Evolutionary conservation across 2,888 invertebrate species (phyloP), one percentile per base, ranked within the genome.

Genomic region (Sicus ferrugineus): DNA sequence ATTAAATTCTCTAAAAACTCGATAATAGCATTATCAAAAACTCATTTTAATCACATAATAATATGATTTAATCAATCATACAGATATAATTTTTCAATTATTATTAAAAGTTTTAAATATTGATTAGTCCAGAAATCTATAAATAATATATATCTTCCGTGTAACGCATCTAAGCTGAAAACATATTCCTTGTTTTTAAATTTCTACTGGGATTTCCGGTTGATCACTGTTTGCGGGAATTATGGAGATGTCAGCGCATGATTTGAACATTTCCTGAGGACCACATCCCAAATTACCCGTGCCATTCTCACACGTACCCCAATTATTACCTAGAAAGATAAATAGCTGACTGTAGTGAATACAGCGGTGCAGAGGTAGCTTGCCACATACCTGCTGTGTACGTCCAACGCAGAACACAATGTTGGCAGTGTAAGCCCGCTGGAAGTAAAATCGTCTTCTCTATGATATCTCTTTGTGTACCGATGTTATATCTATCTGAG

Each of bases 391-490:
- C 28, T 54, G 54, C 23, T 14, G 5, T 11, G 14, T 54, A 89
- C 42, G 86, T 86, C 89, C 89, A 89, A 68, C 88, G 86, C 2
- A 89, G 76, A 0, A 88, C 87, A 75, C 89, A 89, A 54, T 87
- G 87, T 0, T 85, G 73, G 76, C 89, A 89, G n/a, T 77, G 84
- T n/a, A 89, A 63, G 2, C 79, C 81, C 2, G 76, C 28, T 0
- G 89, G 89, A 14, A 89, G 79, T 21, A 77, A 38, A 5, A 84
- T 71, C 1, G 72, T 72, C 2, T 79, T 74, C 54, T 77, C 74
- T 52, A 81, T 82, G 42, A 73, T 73, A 4, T 83, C 84, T 0
- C 67, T 69, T 2, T 69, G 54, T 11, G 69, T 73, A 7, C 75
- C 74, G 56, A 82, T 75, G 52, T 79, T 73, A 3, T 75, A 69